phyloP scores from a whole-genome alignment of 2,797 vertebrate genomes.

The Caiman crocodilus region DNA sequence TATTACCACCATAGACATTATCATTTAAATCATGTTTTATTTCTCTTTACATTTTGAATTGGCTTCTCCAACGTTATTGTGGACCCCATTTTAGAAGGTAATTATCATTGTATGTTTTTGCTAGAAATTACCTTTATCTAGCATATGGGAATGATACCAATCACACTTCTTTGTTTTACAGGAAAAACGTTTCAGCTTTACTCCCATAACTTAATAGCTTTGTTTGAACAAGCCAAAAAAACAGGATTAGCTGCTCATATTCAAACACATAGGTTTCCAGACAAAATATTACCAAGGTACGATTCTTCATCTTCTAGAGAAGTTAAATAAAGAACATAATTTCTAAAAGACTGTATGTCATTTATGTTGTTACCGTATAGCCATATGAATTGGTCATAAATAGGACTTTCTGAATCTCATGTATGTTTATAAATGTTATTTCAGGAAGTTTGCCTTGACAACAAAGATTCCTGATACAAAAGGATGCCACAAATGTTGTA shows the following conservation, averaged over 20 bases:
- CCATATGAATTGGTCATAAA: neutral
- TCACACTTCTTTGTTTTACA: slow-evolving; percentile 76
- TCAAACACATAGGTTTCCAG: slow-evolving; percentile 96
- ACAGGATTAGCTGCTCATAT: slow-evolving; percentile 96
- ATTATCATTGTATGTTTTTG: slow-evolving; percentile 62
- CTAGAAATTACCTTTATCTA: neutral
- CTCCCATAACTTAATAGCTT: slow-evolving; percentile 96
- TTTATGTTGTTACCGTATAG: neutral
- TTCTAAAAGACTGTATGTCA: neutral
- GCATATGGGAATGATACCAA: neutral
- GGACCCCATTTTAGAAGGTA: slow-evolving; percentile 92
- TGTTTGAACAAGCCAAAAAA: slow-evolving; percentile 98
- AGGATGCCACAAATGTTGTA: slow-evolving; percentile 99
- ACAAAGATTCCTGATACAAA: slow-evolving; percentile 99
- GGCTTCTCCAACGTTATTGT: slow-evolving; percentile 80
- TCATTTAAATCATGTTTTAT: slow-evolving; percentile 79
- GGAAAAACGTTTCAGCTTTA: slow-evolving; percentile 98
- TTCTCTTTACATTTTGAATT: slow-evolving; percentile 82
- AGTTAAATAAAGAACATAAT: neutral
- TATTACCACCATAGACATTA: neutral
- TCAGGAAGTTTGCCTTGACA: slow-evolving; percentile 96
- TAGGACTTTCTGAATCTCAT: neutral
- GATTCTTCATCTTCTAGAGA: neutral
- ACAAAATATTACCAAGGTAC: slow-evolving; percentile 92
- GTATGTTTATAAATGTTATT: slow-evolving; percentile 57